phyloP scores from a whole-genome alignment of 2,888 invertebrate genomes.

The Aproaerema taeniolella region DNA sequence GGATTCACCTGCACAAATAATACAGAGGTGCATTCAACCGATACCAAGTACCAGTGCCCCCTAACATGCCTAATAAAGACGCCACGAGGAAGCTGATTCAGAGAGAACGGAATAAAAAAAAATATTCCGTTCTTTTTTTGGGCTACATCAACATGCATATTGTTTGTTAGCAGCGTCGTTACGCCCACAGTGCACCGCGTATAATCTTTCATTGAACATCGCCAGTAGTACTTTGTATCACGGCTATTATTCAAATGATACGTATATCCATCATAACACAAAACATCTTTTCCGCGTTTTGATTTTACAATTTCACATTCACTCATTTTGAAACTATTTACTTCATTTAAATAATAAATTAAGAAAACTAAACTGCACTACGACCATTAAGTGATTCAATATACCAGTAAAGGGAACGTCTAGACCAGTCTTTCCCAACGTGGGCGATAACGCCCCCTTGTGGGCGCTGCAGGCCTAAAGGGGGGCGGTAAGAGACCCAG shows the following conservation, averaged over 20 bases:
- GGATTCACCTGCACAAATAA: slow-evolving; percentile 1
- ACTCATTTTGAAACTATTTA: too few species aligned
- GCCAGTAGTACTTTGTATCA: slow-evolving; percentile 13
- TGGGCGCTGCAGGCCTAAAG: too few species aligned
- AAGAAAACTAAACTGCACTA: too few species aligned
- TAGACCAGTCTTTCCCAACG: too few species aligned
- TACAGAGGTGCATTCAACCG: background rate
- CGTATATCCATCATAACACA: slow-evolving; percentile 10
- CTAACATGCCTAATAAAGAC: background rate
- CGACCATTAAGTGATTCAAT: too few species aligned
- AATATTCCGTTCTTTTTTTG: too few species aligned
- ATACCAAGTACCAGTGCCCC: background rate
- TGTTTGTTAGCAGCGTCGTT: background rate
- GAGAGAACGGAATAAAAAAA: background rate
- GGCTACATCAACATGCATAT: background rate
- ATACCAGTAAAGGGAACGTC: too few species aligned
- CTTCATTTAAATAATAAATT: too few species aligned
- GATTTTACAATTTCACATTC: slow-evolving; percentile 11
- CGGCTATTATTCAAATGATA: slow-evolving; percentile 13
- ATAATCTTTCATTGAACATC: slow-evolving; percentile 1
- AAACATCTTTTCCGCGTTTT: slow-evolving; percentile 16
- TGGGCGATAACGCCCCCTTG: too few species aligned
- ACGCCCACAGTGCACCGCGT: background rate
- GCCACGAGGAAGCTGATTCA: background rate
- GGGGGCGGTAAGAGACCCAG: too few species aligned